Evolutionary conservation across 2,113 vertebrate species (phyloP).

Genomic region (Siniperca chuatsi): DNA sequence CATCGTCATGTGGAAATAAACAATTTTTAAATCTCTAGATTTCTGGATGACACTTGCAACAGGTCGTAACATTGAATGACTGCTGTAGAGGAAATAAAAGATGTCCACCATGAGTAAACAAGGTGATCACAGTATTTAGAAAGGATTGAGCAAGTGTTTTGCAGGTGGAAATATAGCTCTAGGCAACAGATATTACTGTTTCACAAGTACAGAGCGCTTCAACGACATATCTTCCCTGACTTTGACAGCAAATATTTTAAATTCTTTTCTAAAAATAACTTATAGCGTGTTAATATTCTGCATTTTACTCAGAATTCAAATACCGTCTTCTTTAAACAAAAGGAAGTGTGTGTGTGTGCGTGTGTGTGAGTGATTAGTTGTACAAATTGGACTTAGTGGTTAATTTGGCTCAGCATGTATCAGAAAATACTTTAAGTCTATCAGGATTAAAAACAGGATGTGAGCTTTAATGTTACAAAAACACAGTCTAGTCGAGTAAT

Average conservation of each 20-base stretch:
- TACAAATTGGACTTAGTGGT: constrained; percentile 6
- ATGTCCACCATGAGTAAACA: constrained; percentile 52
- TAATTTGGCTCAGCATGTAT: constrained; percentile 9
- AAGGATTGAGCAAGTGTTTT: constrained; percentile 64
- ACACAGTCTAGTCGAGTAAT: constrained; percentile 17
- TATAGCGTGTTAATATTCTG: background rate
- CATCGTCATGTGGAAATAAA: background rate
- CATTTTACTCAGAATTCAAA: background rate
- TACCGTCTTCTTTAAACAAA: background rate
- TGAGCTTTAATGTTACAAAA: constrained; percentile 26
- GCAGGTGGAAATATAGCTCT: constrained; percentile 20
- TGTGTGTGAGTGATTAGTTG: background rate
- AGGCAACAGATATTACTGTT: constrained; percentile 26
- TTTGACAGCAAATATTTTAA: background rate
- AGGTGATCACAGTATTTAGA: constrained; percentile 58
- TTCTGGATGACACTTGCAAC: background rate
- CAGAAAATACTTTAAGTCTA: background rate
- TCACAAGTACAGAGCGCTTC: constrained; percentile 12
- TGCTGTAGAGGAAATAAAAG: constrained; percentile 19
- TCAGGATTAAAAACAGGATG: constrained; percentile 53
- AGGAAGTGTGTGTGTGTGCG: background rate
- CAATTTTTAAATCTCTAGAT: background rate
- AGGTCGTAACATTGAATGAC: constrained; percentile 12
- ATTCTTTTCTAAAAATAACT: background rate
- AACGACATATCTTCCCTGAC: background rate